Base-by-base conservation (phyloP, 2,113 vertebrate species). In the Tenrec ecaudatus region DNA sequence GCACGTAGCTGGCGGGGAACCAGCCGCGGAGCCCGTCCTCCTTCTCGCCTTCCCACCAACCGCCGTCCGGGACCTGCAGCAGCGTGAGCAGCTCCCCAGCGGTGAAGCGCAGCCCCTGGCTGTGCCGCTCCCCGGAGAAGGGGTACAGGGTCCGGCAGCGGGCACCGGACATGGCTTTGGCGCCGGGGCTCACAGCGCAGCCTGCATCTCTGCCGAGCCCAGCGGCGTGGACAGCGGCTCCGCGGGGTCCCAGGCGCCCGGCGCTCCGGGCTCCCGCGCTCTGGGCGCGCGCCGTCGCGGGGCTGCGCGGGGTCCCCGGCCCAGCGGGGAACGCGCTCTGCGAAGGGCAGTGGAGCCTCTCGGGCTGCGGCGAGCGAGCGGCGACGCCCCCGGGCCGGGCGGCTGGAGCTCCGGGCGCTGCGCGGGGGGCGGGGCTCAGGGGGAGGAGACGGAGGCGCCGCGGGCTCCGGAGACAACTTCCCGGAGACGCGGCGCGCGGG, bases 31-130 rank as follows among this genome's bases (percentile, higher is more conserved):
- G 95, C 91, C 99, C 99, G 95, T 99, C 99, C 95, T 99, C 99
- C 96, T 98, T 99, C 98, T 99, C 99, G 57, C 99, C 99, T 98
- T 99, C 99, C 99, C 99, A 99, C 99, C 99, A 99, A 94, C 99
- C 99, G 85, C 99, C 99, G 82, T 99, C 98, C 82, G 98, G 97
- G 96, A 98, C 98, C 97, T 99, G 99, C 79, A 99, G 97, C 94
- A 99, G 98, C 73, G 97, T 98, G 92, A 99, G 98, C n/a, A 99
- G 96, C 86, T 99, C 99, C 38, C 99, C 99, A 7, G 98, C 98
- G 80, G 98, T 97, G 96, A 99, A 99, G 97, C 97, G 98, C 88
- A 99, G 98, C 40, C 99, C 99, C 94, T 99, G 99, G 94, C 98
- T 98, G 96, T 99, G 99, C 96, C 99, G 98, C 92, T 99, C 99